These are phyloP conservation scores for Melanerpes formicivorus DNA, from an alignment of 2,113 vertebrate species.

Conservation along the genomic window DNA sequence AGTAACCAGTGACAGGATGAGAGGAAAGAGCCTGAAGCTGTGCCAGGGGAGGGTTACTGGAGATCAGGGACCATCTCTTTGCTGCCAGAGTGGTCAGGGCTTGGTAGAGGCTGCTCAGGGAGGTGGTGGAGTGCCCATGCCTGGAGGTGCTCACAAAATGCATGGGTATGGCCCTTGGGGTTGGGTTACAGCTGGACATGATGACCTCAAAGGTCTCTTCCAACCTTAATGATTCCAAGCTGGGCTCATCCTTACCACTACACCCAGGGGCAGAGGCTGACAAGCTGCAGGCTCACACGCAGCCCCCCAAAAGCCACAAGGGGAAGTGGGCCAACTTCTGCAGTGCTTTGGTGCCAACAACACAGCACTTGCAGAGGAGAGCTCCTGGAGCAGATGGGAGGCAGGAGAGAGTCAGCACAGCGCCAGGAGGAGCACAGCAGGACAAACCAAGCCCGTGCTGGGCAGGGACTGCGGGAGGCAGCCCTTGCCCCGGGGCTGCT, in stretches of 20 bases:
- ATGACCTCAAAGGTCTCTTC: no score
- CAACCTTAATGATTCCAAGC: not conserved
- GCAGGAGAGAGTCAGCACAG: not conserved
- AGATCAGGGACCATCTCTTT: no score
- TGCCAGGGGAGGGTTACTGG: no score
- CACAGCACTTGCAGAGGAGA: not conserved
- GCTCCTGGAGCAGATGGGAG: not conserved
- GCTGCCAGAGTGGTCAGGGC: no score
- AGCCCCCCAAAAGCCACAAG: constrained; percentile 8
- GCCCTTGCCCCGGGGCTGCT: not conserved
- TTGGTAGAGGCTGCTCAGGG: no score
- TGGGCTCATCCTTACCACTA: not conserved
- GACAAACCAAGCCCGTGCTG: not conserved
- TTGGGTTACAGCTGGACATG: no score
- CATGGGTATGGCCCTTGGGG: no score
- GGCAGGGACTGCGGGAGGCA: not conserved
- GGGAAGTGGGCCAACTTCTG: constrained; percentile 35
- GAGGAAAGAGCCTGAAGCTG: no score
- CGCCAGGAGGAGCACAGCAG: constrained; percentile 2
- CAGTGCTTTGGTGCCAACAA: constrained; percentile 27
- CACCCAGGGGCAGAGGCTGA: not conserved
- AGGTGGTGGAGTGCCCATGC: no score
- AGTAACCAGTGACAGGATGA: no score
- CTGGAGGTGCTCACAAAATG: no score
- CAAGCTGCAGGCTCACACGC: not conserved